Evolutionary conservation across 1,140 invertebrate species (phyloP), one percentile per base, ranked within the genome.

Genomic region (Drosophila hydei): DNA sequence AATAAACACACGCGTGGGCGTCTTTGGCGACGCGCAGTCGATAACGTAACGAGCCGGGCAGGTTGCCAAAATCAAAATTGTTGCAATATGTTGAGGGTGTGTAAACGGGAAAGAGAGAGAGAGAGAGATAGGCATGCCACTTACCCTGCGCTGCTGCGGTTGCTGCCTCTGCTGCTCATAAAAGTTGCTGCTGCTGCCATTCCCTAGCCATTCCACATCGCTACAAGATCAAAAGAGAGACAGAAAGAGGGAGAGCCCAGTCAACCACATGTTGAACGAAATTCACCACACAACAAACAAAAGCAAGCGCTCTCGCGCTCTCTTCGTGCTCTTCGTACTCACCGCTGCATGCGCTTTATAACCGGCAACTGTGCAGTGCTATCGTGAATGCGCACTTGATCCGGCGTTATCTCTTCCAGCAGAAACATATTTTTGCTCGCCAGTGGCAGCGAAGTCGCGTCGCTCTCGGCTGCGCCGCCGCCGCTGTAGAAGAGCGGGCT

Each of bases 301-400:
- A 38, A 51, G 38, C 50, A 55, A 51, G 25, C 47, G 55, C 48
- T 50, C 52, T 54, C 40, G 21, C 6, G 7, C 18, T 47, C 33
- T 45, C 52, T 12, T 7, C 0, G 14, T 33, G 38, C 48, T 63
- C 55, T 48, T 16, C 30, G 6, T 30, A 65, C 75, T 90, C 60
- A 91, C 90, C 90, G 77, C 18, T 91, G 89, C 81, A 91, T 91
- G 43, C 89, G 94, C 89, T 95, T 94, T 76, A 95, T 95, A 60
- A 95, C 93, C 33, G 94, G 94, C 74, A 93, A 93, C 85, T 96
- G 94, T 14, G 95, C 93, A 1, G 94, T 95, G 81, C 95, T 95
- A 78, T 96, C 95, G 79, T 96, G 95, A 72, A 96, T 95, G 76
- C 95, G 94, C 62, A 96, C 95, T 92, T 96, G 94, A 42, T 93